A percentile compares a stretch with the other conserved stretches of the same genome.
Evolutionary conservation across 2,888 invertebrate genomes (phyloP).

Genomic region (Colostygia pectinataria): DNA sequence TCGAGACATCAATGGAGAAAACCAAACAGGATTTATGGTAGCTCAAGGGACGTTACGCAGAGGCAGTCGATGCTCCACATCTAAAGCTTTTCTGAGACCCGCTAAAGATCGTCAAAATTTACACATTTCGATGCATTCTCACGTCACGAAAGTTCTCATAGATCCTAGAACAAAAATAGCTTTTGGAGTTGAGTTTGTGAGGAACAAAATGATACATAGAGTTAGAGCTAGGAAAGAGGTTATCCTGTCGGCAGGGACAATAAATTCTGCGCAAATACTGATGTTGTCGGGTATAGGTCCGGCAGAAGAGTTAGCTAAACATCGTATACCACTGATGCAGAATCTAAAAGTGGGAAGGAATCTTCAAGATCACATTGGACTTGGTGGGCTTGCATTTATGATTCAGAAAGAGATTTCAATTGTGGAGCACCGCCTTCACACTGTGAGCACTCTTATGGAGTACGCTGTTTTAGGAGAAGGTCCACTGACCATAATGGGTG

Average conservation of each 20-base stretch:
- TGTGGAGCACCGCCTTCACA: slow-evolving; percentile 90
- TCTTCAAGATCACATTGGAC: slow-evolving; percentile 94
- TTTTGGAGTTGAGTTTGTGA: slow-evolving; percentile 91
- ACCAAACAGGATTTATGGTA: slow-evolving; percentile 94
- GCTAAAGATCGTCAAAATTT: slow-evolving; percentile 91
- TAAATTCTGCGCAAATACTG: slow-evolving; percentile 96
- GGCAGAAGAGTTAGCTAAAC: slow-evolving; percentile 86
- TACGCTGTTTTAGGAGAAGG: slow-evolving; percentile 93
- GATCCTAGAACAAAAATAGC: slow-evolving; percentile 89
- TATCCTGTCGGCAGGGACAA: slow-evolving; percentile 94
- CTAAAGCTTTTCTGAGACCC: slow-evolving; percentile 93
- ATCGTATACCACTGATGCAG: slow-evolving; percentile 90
- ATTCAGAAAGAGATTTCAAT: slow-evolving; percentile 91
- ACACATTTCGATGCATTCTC: slow-evolving; percentile 92
- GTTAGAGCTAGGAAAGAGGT: slow-evolving; percentile 93
- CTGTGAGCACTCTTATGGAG: slow-evolving; percentile 89
- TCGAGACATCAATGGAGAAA: slow-evolving; percentile 93
- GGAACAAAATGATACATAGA: slow-evolving; percentile 87
- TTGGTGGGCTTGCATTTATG: slow-evolving; percentile 92
- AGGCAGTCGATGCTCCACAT: slow-evolving; percentile 93
- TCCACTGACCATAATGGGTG: slow-evolving; percentile 93
- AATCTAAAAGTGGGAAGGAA: slow-evolving; percentile 93
- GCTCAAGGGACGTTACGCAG: slow-evolving; percentile 91
- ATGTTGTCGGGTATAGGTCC: slow-evolving; percentile 97
- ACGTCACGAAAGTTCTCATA: slow-evolving; percentile 89